Percentiles rank a stretch among this genome's conserved stretches.
Evolutionary conservation across 2,797 vertebrate genomes (phyloP).

Genomic region (Triplophysa yarkandensis): DNA sequence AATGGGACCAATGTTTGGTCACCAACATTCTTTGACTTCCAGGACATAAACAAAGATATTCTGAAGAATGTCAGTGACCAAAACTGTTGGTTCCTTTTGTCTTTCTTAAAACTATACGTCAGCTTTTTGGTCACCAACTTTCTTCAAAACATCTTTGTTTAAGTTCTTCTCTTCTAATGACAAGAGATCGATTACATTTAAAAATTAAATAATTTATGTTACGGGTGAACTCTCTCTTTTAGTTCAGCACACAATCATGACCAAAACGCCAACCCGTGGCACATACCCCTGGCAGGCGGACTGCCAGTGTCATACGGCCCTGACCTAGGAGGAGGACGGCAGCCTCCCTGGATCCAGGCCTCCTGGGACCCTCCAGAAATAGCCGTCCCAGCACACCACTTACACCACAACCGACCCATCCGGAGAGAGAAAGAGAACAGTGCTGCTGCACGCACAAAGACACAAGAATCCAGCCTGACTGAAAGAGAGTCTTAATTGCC

Average conservation of each 20-base stretch:
- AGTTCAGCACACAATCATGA: conserved; percentile 9
- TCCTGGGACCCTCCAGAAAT: conserved; percentile 76
- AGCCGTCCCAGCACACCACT: conserved; percentile 72
- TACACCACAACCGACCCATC: conserved; percentile 61
- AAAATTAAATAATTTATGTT: too few species aligned
- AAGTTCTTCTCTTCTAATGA: too few species aligned
- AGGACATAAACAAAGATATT: too few species aligned
- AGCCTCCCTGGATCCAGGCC: conserved; percentile 68
- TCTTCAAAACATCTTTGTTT: too few species aligned
- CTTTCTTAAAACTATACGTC: too few species aligned
- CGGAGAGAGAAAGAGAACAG: conserved; percentile 39
- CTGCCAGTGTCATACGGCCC: conserved; percentile 50
- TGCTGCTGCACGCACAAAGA: conserved; percentile 20
- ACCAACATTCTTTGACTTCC: too few species aligned
- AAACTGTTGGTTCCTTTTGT: too few species aligned
- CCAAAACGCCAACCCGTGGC: conserved; percentile 17
- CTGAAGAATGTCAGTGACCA: too few species aligned
- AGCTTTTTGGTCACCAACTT: too few species aligned
- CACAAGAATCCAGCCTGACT: conserved; percentile 37
- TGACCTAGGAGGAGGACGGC: conserved; percentile 58
- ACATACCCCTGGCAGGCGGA: conserved; percentile 36
- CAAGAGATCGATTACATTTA: too few species aligned
- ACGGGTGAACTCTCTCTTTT: conserved; percentile 9
- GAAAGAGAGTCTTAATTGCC: conserved; percentile 70
- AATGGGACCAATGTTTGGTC: too few species aligned